Evolutionary conservation across 2,888 invertebrate genomes (phyloP), one percentile per base, ranked within the genome.

Genomic region (Atrina japonica): DNA sequence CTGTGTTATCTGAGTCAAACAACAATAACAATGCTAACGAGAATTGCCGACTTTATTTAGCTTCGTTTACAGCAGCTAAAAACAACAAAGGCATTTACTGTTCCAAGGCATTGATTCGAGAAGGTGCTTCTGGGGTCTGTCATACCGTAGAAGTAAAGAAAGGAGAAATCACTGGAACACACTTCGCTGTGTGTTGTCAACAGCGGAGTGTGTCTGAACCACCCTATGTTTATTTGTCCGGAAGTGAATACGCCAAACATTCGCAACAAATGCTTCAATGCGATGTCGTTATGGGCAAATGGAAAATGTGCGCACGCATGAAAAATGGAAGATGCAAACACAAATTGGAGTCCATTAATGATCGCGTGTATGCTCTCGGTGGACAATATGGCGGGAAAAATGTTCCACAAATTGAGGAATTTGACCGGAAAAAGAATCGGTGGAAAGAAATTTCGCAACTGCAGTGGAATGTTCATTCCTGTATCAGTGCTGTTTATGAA

Each of bases 171-270:
- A 47, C 56, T n/a, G 45, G 55, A 9, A 18, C 43, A 6, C n/a
- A 45, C 7, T 56, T 66, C 25, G 41, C 56, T 23, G 65, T 47
- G 14, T 53, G 53, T 23, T 66, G 65, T 49, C 30, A 30, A 9
- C 65, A 66, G 21, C 43, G 27, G 23, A 47, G 35, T 43, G 65
- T 45, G 29, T 30, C 45, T 7, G 65, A 65, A 23, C 45, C 65
- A n/a, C 65, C 65, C 3, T 65, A 65, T 18, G 55, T 66, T 11
- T 66, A 56, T 35, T 29, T 66, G 1, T 35, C 65, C 9, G 55
- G 30, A 35, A 55, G 65, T n/a, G 23, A 21, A 11, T 7, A 35
- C 11, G n/a, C 18, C n/a, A 56, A 18, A 56, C 40, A 35, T 14
- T 30, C 40, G 6, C 55, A 35, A 47, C 45, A 49, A n/a, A 47